Percentiles rank a stretch among this genome's conserved stretches.
Conservation (phyloP, 1,140 invertebrate genomes). For the Drosophila nigrodunni region DNA sequence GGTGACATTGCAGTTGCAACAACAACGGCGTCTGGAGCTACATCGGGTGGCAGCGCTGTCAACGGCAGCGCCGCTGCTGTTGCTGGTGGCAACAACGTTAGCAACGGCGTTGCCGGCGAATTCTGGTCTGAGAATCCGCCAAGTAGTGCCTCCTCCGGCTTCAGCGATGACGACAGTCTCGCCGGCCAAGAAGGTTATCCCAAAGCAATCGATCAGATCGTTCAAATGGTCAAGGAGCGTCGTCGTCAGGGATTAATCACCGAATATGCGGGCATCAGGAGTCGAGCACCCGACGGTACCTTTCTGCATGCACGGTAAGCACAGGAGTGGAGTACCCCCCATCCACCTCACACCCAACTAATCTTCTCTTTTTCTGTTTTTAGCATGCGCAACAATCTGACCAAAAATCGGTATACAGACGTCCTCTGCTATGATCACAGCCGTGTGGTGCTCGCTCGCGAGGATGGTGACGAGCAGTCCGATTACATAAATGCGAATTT, state of each 20-base stretch:
- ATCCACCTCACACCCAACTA: neutral
- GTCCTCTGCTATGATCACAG: conserved; percentile 98
- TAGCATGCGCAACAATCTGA: conserved; percentile 92
- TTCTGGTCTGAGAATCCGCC: conserved; percentile 89
- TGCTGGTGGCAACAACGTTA: conserved; percentile 55
- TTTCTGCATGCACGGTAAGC: conserved; percentile 89
- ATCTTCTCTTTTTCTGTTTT: conserved; percentile 15
- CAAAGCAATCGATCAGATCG: conserved; percentile 90
- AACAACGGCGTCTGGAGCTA: conserved; percentile 17
- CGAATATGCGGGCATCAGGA: conserved; percentile 94
- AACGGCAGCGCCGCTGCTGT: conserved; percentile 60
- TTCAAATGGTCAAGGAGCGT: conserved; percentile 90
- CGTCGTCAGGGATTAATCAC: conserved; percentile 91
- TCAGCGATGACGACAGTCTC: conserved; percentile 94
- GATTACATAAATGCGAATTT: conserved; percentile 99
- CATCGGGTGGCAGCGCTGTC: conserved; percentile 59
- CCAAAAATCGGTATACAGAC: conserved; percentile 98
- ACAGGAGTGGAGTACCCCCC: neutral
- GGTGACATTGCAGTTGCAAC: conserved; percentile 23
- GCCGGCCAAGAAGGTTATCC: conserved; percentile 89
- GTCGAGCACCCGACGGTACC: conserved; percentile 92
- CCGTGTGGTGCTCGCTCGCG: conserved; percentile 92
- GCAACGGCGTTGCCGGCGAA: conserved; percentile 62
- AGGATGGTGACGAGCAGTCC: conserved; percentile 90
- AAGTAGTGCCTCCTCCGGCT: conserved; percentile 92